Percentiles rank a stretch among this genome's conserved stretches.
Evolutionary conservation across 2,797 vertebrate genomes (phyloP).

Genomic region (Scyliorhinus canicula): DNA sequence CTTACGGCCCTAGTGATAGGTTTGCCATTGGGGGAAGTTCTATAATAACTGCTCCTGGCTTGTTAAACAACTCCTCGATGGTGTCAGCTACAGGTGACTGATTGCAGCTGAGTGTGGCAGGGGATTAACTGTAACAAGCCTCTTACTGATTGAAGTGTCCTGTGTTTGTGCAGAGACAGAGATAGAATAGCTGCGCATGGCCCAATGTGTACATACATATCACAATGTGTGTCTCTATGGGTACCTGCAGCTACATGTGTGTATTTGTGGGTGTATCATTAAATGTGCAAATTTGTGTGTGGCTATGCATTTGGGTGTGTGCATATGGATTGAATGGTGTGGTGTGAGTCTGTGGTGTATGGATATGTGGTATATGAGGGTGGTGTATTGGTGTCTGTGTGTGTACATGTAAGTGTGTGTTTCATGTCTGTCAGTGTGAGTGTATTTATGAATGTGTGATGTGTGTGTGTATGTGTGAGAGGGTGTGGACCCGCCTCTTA

Average conservation of each 20-base stretch:
- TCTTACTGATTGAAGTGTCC: background rate
- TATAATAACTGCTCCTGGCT: background rate
- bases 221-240: background rate
- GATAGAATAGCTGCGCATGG: background rate
- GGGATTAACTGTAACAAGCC: conserved; percentile 13
- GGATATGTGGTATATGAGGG: background rate
- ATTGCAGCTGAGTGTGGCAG: background rate
- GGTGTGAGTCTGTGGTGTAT: background rate
- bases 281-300: background rate
- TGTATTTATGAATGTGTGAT: no score
- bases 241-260: background rate
- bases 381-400: no score
- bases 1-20: background rate
- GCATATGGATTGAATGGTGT: background rate
- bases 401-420: no score
- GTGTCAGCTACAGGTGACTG: conserved; percentile 27
- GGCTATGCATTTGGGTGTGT: background rate
- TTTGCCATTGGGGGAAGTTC: background rate
- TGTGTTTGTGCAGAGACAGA: background rate
- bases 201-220: background rate
- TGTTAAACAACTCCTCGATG: background rate
- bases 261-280: background rate
- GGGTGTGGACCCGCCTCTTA: background rate
- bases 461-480: no score
- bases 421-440: no score